These are phyloP conservation scores for Ditula angustiorana DNA, from an alignment of 2,888 invertebrate genomes.

Conservation along the genomic window DNA sequence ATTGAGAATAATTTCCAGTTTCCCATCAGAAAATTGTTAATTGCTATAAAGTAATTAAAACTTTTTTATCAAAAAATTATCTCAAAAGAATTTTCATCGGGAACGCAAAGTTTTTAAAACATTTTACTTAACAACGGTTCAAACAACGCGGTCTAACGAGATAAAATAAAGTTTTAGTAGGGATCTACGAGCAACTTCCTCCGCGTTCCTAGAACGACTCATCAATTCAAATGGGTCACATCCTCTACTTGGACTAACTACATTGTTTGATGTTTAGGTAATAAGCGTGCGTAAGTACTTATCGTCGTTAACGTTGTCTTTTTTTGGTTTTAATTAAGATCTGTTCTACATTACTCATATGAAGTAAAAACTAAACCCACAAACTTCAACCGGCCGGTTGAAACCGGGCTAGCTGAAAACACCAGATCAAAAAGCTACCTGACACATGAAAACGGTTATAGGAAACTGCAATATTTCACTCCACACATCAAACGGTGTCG, in stretches of 20 bases:
- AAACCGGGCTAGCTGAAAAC: conserved; percentile 42
- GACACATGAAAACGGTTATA: conserved; percentile 54
- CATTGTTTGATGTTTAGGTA: conserved; percentile 23
- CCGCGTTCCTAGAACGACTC: conserved; percentile 46
- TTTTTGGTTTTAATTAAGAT: neutral
- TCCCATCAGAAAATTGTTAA: neutral
- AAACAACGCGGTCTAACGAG: conserved; percentile 42
- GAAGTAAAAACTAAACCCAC: conserved; percentile 14
- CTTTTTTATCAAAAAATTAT: neutral
- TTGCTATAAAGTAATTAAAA: neutral
- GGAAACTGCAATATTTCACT: conserved; percentile 69
- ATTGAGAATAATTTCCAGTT: neutral
- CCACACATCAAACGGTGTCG: conserved; percentile 73
- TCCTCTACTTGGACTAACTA: conserved; percentile 40
- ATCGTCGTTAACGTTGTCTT: too few relatives aligned
- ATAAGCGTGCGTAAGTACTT: neutral
- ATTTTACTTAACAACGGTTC: conserved; percentile 22
- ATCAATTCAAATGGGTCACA: conserved; percentile 47
- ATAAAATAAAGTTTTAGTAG: conserved; percentile 49
- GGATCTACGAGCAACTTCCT: conserved; percentile 48
- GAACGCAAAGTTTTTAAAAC: conserved; percentile 14
- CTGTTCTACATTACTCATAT: neutral
- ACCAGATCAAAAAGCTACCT: conserved; percentile 66
- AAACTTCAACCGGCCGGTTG: neutral
- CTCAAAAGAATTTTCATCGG: neutral